phyloP scores from a whole-genome alignment of 37 sponge, comb jelly and placozoan genomes.

The Theonella swinhoei region DNA sequence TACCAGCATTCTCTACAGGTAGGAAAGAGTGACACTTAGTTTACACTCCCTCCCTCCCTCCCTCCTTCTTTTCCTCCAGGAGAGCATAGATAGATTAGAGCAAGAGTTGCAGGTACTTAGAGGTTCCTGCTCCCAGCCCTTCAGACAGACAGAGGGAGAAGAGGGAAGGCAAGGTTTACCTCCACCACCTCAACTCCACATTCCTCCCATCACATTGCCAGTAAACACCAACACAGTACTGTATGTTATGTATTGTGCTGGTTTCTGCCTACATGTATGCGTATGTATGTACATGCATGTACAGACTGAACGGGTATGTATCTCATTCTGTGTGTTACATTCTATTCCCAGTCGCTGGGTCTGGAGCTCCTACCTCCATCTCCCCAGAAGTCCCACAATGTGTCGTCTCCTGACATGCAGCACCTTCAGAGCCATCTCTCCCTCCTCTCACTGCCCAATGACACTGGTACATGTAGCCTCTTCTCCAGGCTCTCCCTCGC shows the following conservation, averaged over 20 bases:
- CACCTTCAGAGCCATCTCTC: not conserved
- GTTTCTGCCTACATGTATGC: not conserved
- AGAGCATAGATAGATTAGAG: not conserved
- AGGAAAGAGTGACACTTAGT: too few species aligned
- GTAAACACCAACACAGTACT: not conserved
- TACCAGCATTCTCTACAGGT: conserved; percentile 3
- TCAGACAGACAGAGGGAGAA: not conserved
- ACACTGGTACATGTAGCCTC: not conserved
- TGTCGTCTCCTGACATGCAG: not conserved
- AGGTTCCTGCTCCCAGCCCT: too few species aligned
- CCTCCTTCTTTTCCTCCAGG: not conserved
- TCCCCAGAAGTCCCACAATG: conserved; percentile 14
- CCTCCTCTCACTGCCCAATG: not conserved
- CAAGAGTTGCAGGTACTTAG: not conserved
- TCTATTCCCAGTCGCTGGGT: conserved; percentile 14
- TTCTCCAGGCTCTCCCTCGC: too few species aligned
- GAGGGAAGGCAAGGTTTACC: not conserved
- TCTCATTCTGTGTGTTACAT: not conserved
- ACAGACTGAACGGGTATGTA: not conserved
- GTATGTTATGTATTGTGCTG: not conserved
- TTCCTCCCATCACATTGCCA: conserved; percentile 13
- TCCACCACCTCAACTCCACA: not conserved
- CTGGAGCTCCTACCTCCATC: conserved; percentile 51
- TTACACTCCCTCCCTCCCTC: too few species aligned
- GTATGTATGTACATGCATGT: not conserved